A percentile compares a stretch with the other conserved stretches of the same genome.
Evolutionary conservation across 2,888 invertebrate species (phyloP).

Genomic region (Cephus spinipes): DNA sequence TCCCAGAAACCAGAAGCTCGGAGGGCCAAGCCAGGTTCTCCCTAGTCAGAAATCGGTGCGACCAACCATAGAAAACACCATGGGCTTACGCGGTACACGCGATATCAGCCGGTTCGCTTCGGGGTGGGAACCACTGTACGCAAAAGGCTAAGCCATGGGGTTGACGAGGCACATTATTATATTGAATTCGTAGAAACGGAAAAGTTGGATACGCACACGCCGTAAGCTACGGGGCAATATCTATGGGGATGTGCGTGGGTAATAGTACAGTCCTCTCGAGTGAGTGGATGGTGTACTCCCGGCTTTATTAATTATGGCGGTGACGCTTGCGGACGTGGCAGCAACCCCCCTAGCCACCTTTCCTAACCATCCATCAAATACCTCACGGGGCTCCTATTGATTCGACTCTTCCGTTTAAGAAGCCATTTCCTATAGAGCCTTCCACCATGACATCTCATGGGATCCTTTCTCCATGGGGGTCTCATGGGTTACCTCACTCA

Average conservation of each 20-base stretch:
- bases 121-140: constrained; percentile 40
- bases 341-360: constrained; percentile 29
- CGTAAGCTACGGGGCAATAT: neutral
- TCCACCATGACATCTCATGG: neutral
- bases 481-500: neutral
- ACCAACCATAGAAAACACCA: neutral
- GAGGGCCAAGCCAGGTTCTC: constrained; percentile 30
- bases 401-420: constrained; percentile 25
- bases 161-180: constrained; percentile 48
- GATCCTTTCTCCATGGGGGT: neutral
- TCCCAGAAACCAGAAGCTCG: constrained; percentile 29
- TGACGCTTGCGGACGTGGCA: constrained; percentile 18
- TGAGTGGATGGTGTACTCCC: constrained; percentile 5
- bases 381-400: constrained; percentile 30
- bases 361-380: constrained; percentile 23
- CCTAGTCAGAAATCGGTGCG: constrained; percentile 10
- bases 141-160: constrained; percentile 40
- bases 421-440: constrained; percentile 18
- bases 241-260: neutral
- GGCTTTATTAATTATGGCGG: constrained; percentile 50
- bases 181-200: constrained; percentile 56
- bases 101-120: neutral
- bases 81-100: neutral
- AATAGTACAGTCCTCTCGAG: neutral
- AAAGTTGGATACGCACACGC: constrained; percentile 34